Evolutionary conservation across 2,113 vertebrate genomes (phyloP).

Genomic region (Phoenicopterus ruber): DNA sequence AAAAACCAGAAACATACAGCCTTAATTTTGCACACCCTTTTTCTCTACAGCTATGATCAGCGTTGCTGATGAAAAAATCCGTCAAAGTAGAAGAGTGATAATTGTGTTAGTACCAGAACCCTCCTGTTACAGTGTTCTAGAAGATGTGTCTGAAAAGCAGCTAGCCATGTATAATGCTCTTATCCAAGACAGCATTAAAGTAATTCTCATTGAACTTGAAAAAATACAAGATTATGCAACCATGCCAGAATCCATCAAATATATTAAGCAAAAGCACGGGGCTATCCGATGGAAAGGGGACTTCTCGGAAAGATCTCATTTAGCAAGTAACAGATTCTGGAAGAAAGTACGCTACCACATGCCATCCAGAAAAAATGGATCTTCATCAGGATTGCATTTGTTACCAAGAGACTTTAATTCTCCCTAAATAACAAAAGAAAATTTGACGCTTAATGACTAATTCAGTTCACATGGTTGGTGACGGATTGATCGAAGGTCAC

Average conservation of each 20-base stretch:
- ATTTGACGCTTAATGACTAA: not conserved
- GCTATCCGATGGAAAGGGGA: constrained; percentile 80
- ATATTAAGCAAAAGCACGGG: constrained; percentile 85
- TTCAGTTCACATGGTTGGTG: not conserved
- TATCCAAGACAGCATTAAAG: constrained; percentile 80
- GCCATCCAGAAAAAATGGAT: constrained; percentile 67
- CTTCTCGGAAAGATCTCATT: constrained; percentile 44
- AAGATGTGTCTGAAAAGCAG: constrained; percentile 79
- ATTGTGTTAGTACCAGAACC: constrained; percentile 77
- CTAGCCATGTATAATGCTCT: constrained; percentile 82
- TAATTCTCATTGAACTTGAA: constrained; percentile 89
- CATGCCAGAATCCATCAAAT: constrained; percentile 87
- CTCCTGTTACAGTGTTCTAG: constrained; percentile 21
- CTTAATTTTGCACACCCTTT: not conserved
- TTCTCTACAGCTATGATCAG: constrained; percentile 64
- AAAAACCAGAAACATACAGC: not conserved
- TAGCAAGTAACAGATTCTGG: constrained; percentile 83
- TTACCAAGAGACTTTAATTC: not conserved
- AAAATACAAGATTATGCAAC: constrained; percentile 78
- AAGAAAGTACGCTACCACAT: constrained; percentile 88
- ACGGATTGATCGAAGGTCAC: not conserved
- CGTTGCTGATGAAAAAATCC: constrained; percentile 73
- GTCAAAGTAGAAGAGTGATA: constrained; percentile 84
- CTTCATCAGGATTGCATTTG: not conserved
- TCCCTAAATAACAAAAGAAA: not conserved